Evolutionary conservation across 2,888 invertebrate genomes (phyloP), one percentile per base, ranked within the genome.

Genomic region (Thyatira batis): DNA sequence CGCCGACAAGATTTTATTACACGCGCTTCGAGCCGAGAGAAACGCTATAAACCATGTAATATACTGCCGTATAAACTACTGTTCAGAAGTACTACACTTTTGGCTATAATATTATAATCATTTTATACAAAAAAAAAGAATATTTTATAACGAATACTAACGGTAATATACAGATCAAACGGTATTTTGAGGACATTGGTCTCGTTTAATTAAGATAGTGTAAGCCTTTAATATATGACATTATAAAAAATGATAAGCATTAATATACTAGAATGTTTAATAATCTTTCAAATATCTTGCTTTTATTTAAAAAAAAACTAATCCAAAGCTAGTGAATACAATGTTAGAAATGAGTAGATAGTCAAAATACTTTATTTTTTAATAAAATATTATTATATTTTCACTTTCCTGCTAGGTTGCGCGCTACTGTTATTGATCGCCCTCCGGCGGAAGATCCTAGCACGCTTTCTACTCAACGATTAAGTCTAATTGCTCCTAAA

Each of bases 1-100:
- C 81, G 80, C 69, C 82, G 73, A 76, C 82, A 84, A 84, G 89
- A 89, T 89, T 91, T 92, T 90, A 91, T 90, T 86, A 84, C 89
- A 74, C 58, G 71, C 77, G 76, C 80, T 78, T 76, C 78, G 76
- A 75, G 75, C 73, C 69, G 61, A 69, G 75, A 73, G 74, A 69
- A 73, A 73, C 59, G 63, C 71, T 65, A 73, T 82, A 82, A 81
- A 82, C 76, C 67, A 70, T 75, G 71, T 76, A 74, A 80, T 80
- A 78, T 78, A 80, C 65, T 67, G 64, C 68, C 72, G 71, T 77
- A 81, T 85, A 83, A 84, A 85, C 82, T 78, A 78, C 71, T 69
- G 58, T 39, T 3, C 78, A 83, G 82, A 57, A 65, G 63, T 71
- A 20, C 30, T 1, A 60, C 82, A 86, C 81, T 49, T 20, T 57